A percentile compares a stretch with the other conserved stretches of the same genome.
Conservation (phyloP, 1,140 invertebrate genomes). For the Drosophila trapezifrons region DNA sequence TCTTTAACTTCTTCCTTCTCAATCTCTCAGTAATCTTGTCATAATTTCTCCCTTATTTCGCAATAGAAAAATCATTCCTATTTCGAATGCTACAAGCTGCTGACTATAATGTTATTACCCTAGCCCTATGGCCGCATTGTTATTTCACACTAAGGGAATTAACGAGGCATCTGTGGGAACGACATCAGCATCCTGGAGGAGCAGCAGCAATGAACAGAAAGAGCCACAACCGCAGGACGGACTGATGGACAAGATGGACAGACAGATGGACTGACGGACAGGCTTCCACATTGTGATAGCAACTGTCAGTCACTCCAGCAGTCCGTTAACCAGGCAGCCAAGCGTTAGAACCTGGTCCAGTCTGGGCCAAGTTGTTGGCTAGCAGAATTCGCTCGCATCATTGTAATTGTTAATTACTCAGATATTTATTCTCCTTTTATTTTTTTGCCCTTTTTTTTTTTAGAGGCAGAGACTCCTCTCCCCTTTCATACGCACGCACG, state of each 20-base stretch:
- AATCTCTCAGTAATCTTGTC: background rate
- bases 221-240: slow-evolving; percentile 35
- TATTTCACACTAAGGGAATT: slow-evolving; percentile 29
- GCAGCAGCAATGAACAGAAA: background rate
- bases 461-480: background rate
- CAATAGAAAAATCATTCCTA: background rate
- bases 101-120: slow-evolving; percentile 34
- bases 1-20: no score
- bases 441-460: background rate
- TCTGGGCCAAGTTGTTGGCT: slow-evolving; percentile 20
- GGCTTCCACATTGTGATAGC: slow-evolving; percentile 56
- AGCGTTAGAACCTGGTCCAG: slow-evolving; percentile 36
- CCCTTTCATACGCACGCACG: slow-evolving; percentile 50
- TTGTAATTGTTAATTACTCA: slow-evolving; percentile 80
- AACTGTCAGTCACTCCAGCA: slow-evolving; percentile 75
- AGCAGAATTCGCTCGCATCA: slow-evolving; percentile 59
- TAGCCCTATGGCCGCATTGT: slow-evolving; percentile 20
- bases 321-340: slow-evolving; percentile 68
- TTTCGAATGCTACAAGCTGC: slow-evolving; percentile 3
- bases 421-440: slow-evolving; percentile 56
- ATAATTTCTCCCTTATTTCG: background rate
- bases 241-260: slow-evolving; percentile 8
- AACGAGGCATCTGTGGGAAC: slow-evolving; percentile 20
- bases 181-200: slow-evolving; percentile 29
- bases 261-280: slow-evolving; percentile 25